Percentiles rank a stretch among this genome's conserved stretches.
Evolutionary conservation across 2,113 vertebrate species (phyloP).

Genomic region (Cryptomyrus ogoouensis): DNA sequence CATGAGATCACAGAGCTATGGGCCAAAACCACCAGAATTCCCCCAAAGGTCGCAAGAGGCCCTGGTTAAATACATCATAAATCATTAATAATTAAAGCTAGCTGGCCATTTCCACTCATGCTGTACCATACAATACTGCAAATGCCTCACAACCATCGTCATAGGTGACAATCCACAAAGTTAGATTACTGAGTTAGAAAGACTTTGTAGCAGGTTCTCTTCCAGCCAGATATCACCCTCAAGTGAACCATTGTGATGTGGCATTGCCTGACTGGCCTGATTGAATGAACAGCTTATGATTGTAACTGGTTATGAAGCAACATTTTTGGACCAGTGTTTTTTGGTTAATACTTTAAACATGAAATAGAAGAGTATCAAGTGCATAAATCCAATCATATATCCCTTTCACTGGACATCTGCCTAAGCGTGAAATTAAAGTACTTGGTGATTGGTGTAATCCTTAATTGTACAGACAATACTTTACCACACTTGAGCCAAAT

Average conservation of each 20-base stretch:
- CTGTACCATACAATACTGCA: background rate
- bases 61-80: background rate
- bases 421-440: background rate
- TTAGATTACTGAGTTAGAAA: background rate
- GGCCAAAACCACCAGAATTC: background rate
- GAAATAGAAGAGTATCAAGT: background rate
- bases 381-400: background rate
- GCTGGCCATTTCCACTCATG: background rate
- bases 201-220: background rate
- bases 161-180: background rate
- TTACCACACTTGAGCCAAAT: background rate
- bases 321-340: background rate
- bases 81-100: background rate
- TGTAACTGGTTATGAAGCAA: background rate
- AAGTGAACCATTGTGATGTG: background rate
- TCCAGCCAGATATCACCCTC: background rate
- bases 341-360: background rate
- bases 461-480: background rate
- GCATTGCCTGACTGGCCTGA: background rate
- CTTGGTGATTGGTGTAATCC: background rate
- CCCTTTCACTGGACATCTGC: background rate
- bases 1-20: background rate
- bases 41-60: background rate
- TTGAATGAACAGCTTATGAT: background rate
- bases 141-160: background rate